Evolutionary conservation across 2,797 vertebrate genomes (phyloP).

Genomic region (Clarias fuscus): DNA sequence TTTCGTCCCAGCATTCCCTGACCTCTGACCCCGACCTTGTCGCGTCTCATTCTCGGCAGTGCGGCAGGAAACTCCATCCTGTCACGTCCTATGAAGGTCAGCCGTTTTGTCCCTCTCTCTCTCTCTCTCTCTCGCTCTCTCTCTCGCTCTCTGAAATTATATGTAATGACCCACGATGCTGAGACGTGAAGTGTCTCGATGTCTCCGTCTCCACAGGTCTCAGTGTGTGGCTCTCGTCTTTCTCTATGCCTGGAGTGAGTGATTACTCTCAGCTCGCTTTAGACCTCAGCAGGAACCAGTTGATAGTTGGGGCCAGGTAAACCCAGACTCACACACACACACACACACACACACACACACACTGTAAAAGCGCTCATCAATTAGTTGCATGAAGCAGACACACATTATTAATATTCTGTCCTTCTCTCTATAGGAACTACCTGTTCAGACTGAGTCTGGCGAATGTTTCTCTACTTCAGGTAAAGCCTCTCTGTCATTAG

Average conservation of each 20-base stretch:
- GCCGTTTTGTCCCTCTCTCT: not conserved
- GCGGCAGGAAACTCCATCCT: conserved; percentile 54
- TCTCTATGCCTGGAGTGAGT: conserved; percentile 84
- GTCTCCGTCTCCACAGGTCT: conserved; percentile 70
- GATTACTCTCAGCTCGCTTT: conserved; percentile 93
- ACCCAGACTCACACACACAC: not conserved
- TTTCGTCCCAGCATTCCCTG: conserved; percentile 40
- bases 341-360: not conserved
- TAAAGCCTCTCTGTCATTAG: conserved; percentile 59
- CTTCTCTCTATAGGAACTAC: conserved; percentile 83
- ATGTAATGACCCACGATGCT: not conserved
- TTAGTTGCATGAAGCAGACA: not conserved
- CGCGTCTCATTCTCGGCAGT: conserved; percentile 39
- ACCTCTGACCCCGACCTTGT: conserved; percentile 23
- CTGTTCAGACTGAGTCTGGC: conserved; percentile 91
- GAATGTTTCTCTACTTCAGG: conserved; percentile 93
- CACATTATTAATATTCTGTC: conserved; percentile 34
- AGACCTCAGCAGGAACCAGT: conserved; percentile 90
- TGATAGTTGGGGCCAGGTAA: conserved; percentile 96
- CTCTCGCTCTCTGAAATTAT: not conserved
- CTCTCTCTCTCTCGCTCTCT: not conserved
- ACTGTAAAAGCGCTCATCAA: not conserved
- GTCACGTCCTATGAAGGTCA: conserved; percentile 57
- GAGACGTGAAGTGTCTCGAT: not conserved
- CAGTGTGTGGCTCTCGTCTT: conserved; percentile 87